phyloP scores from a whole-genome alignment of 2,797 vertebrate species.

The Coreius guichenoti region DNA sequence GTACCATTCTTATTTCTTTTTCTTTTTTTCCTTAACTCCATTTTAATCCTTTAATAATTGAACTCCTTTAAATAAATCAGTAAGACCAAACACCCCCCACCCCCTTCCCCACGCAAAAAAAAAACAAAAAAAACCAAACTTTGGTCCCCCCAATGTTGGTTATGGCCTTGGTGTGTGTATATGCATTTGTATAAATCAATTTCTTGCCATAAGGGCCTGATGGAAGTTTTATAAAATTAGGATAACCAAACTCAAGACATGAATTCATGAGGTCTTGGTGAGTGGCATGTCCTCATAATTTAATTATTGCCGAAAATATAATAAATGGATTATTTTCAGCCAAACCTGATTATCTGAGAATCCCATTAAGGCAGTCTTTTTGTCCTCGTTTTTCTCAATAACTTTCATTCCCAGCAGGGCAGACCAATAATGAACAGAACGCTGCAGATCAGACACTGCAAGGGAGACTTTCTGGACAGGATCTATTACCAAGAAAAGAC shows the following conservation, averaged over 20 bases:
- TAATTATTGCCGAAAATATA: slow-evolving; percentile 31
- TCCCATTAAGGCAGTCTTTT: slow-evolving; percentile 85
- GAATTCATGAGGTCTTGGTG: neutral
- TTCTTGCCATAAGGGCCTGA: neutral
- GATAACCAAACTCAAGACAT: neutral
- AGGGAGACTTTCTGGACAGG: slow-evolving; percentile 92
- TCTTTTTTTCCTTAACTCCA: too few relatives aligned
- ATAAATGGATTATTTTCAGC: slow-evolving; percentile 12
- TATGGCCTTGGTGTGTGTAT: too few relatives aligned
- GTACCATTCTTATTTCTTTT: too few relatives aligned
- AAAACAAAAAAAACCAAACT: too few relatives aligned
- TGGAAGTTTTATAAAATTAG: neutral
- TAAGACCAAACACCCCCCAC: too few relatives aligned
- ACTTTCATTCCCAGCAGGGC: slow-evolving; percentile 89
- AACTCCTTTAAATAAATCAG: too few relatives aligned
- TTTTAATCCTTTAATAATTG: too few relatives aligned
- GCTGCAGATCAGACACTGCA: slow-evolving; percentile 88
- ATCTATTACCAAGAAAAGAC: slow-evolving; percentile 74
- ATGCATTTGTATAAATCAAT: neutral
- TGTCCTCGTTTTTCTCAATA: slow-evolving; percentile 84
- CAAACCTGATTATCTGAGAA: slow-evolving; percentile 88
- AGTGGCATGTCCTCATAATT: slow-evolving; percentile 23
- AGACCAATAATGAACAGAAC: slow-evolving; percentile 88
- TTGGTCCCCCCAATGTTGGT: too few relatives aligned
- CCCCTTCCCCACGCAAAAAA: too few relatives aligned